Base-by-base conservation (phyloP, 2,797 vertebrate species). In the Microchirus variegatus region DNA sequence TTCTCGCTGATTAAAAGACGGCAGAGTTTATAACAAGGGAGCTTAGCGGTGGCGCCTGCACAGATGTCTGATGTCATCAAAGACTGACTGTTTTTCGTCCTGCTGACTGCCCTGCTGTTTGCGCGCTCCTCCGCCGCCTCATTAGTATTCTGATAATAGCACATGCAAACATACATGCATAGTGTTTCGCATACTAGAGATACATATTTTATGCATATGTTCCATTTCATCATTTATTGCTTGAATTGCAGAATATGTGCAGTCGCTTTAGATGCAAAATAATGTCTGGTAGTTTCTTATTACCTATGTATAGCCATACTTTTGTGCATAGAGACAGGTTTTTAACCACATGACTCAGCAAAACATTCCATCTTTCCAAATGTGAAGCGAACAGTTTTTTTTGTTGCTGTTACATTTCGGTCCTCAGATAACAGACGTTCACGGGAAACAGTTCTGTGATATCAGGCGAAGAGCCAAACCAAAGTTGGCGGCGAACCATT, bases 21-120 rank as follows among this genome's bases (percentile, higher is more conserved):
- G 66, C 55, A 37, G 70, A 2, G 38, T 77, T 74, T 72, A 52
- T 79, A 80, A 83, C 78, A 74, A 84, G 77, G 70, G 72, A 49
- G 69, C 58, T 78, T 73, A 73, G 71, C 68, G 69, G 75, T 69
- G 60, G 73, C n/a, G 59, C 62, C 59, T 44, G 74, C 79, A 67
- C 84, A 89, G 84, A 87, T 88, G 83, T 72, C 76, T 85, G 79
- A 81, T 84, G 82, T 78, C 83, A 69, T 80, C 78, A 80, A 77
- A 81, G 77, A 84, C 69, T 74, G 88, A 89, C 86, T 78, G 70
- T 53, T 72, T 36, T 59, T 38, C 59, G 69, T 80, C 84, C 84
- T 75, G 84, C 84, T 87, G 87, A 72, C 63, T 76, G 76, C 77
- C 78, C 84, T 82, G 77, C 78, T 85, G 85, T 82, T 83, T 77